Conservation (phyloP, 2,888 invertebrate species). For the Nomada fucata region DNA sequence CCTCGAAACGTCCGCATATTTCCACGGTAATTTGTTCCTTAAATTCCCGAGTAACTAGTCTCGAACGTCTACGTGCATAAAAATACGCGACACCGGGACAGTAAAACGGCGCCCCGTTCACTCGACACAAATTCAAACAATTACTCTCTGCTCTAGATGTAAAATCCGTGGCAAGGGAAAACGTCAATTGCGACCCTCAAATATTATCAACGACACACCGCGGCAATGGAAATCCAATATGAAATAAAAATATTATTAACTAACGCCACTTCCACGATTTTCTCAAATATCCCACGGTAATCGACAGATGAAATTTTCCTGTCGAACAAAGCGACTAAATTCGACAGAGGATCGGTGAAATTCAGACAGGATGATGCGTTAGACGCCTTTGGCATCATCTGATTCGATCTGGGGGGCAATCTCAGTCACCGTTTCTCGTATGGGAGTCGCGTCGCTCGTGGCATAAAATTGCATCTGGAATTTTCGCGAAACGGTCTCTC, state of each 20-base stretch:
- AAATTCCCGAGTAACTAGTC: constrained; percentile 18
- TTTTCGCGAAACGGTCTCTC: constrained; percentile 38
- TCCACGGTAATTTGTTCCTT: constrained; percentile 17
- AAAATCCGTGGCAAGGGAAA: background rate
- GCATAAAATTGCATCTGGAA: constrained; percentile 42
- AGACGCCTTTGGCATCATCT: constrained; percentile 7
- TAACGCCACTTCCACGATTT: no score
- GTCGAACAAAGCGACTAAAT: constrained; percentile 4
- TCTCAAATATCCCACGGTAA: background rate
- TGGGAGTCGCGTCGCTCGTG: constrained; percentile 5
- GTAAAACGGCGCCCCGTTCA: background rate
- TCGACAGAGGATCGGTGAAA: background rate
- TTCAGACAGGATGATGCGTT: background rate
- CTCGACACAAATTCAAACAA: background rate
- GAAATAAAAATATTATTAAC: no score
- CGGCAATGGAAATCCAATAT: no score
- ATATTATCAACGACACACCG: no score
- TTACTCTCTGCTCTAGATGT: constrained; percentile 1
- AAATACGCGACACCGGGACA: constrained; percentile 23
- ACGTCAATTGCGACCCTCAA: no score
- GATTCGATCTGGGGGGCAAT: constrained; percentile 18
- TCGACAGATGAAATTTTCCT: background rate
- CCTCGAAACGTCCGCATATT: constrained; percentile 23
- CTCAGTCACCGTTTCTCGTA: background rate
- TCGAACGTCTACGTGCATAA: constrained; percentile 5